Evolutionary conservation across 2,797 vertebrate genomes (phyloP), one percentile per base, ranked within the genome.

Genomic region (Vireo griseus): DNA sequence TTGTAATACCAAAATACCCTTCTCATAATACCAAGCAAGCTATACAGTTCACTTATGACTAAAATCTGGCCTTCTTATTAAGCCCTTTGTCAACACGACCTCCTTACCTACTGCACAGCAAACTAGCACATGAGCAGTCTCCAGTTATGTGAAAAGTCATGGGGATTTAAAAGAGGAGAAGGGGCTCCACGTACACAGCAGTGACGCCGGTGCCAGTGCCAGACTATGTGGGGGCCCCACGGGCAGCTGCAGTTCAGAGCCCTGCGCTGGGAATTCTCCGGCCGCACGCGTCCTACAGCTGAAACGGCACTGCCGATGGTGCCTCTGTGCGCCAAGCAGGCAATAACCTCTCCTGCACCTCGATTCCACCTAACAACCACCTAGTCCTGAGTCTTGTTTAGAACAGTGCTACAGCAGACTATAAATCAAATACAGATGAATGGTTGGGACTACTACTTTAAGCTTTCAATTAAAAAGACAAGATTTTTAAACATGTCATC

Each of bases 261-360:
- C 37, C 26, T 2, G 28, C 31, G 5, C 14, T 5, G 21, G 15
- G 31, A 67, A 17, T 5, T 59, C 61, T 82, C 55, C 3, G 2
- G 57, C 1, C 0, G 9, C 48, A 33, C 0, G 0, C 2, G 0
- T 33, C 52, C 55, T 44, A 13, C 20, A 4, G 79, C 67, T 57
- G 42, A 35, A 58, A 5, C 1, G 0, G 51, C 67, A 40, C 10
- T 0, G n/a, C 39, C 3, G 2, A 13, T 1, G 0, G 19, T 7
- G 8, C 15, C 35, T 44, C 62, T 1, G 0, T 2, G 25, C 1
- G 0, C 16, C 3, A 1, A 25, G 42, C 7, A 1, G 45, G 50
- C 59, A 15, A 24, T 17, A 24, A 65, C 5, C 20, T 20, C 59
- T 57, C 59, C 0, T 2, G 55, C 55, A 73, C 40, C 90, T 75